phyloP scores from a whole-genome alignment of 2,113 vertebrate genomes.

The Oenanthe oenanthe region DNA sequence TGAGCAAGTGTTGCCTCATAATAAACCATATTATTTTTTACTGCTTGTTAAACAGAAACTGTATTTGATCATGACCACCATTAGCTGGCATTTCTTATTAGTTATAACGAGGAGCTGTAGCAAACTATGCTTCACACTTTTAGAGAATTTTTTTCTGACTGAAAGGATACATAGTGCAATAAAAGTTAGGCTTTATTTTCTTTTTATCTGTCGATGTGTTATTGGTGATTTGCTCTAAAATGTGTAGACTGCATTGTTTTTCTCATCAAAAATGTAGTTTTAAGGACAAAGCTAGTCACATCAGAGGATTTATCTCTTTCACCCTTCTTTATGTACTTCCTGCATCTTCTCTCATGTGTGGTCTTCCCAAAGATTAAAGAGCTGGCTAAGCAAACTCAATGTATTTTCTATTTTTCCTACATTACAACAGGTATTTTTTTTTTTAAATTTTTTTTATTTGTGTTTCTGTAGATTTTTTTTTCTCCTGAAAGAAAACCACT shows the following conservation, averaged over 20 bases:
- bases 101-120: background rate
- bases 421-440: background rate
- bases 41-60: background rate
- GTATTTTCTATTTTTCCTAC: constrained; percentile 28
- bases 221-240: constrained; percentile 1
- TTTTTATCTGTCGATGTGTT: background rate
- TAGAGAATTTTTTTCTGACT: background rate
- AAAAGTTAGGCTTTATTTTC: background rate
- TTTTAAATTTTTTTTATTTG: too few relatives aligned
- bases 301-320: constrained; percentile 13
- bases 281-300: constrained; percentile 6
- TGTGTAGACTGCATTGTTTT: background rate
- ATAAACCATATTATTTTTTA: constrained; percentile 15
- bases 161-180: background rate
- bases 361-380: constrained; percentile 42
- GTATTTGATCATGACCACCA: background rate
- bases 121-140: background rate
- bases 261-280: background rate
- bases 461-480: background rate
- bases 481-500: background rate
- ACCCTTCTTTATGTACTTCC: background rate
- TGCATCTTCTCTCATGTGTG: background rate
- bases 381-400: background rate
- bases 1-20: background rate
- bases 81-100: constrained; percentile 6